Evolutionary conservation across 1,140 invertebrate species (phyloP), one percentile per base, ranked within the genome.

Genomic region (Trachymyrmex septentrionalis): DNA sequence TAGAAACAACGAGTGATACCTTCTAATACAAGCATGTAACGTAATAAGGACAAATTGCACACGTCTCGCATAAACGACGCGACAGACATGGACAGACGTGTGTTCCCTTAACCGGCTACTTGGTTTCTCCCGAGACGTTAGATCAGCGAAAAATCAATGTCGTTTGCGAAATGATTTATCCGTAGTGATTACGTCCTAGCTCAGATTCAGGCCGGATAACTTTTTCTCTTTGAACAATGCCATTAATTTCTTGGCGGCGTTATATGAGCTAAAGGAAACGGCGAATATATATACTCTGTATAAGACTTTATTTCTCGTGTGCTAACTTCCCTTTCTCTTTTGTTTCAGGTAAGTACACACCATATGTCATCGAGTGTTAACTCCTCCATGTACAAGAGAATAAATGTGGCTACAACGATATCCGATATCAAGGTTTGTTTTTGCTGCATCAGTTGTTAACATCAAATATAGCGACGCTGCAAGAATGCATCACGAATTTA

Each of bases 41-140:
- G 38, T 84, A 84, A 84, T 73, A 84, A 71, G 69, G 69, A 84
- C 80, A 84, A 75, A 84, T 84, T 84, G 80, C 55, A 21, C 53
- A 48, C 24, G 50, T 57, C 53, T 59, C 80, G 80, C 30, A 57
- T 77, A 69, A 81, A 55, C 16, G 53, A 27, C 78, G 38, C 30
- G 53, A 72, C 66, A 12, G 21, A 59, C 50, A 27, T 30, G 34
- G 34, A 61, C 21, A 38, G 24, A 30, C 69, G 24, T 16, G 53
- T 19, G 48, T 82, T 73, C 67, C 21, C 69, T 14, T 59, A 21
- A 61, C 38, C 27, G 57, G 55, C 80, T 75, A 50, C 69, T 6
- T 19, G 57, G 80, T 84, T 61, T 84, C 55, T 75, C 14, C 6
- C 38, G 55, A 61, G 80, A 84, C 24, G 48, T 84, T 84, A 63